These are phyloP conservation scores for Acleris laterana DNA, from an alignment of 2,888 invertebrate species.

Conservation along the genomic window DNA sequence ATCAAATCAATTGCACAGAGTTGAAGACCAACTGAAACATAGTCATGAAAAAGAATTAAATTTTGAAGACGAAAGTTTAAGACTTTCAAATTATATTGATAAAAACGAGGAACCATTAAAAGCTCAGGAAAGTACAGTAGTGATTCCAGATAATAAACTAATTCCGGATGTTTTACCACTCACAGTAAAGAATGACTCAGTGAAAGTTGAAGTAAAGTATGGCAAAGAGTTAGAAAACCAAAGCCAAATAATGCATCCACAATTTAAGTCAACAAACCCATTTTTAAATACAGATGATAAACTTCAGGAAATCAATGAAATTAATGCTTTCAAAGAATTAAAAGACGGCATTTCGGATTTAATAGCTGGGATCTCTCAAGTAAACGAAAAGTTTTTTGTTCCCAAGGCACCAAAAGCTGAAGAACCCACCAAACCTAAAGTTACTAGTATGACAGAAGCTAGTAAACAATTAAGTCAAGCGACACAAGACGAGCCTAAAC, in stretches of 20 bases:
- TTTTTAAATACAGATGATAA: constrained; percentile 69
- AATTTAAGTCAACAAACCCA: constrained; percentile 68
- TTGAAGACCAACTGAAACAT: constrained; percentile 77
- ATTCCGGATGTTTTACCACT: constrained; percentile 59
- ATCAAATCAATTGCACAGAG: constrained; percentile 77
- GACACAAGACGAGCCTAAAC: constrained; percentile 53
- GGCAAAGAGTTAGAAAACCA: constrained; percentile 44
- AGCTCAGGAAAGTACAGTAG: constrained; percentile 58
- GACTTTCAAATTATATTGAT: constrained; percentile 56
- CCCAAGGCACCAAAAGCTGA: constrained; percentile 54
- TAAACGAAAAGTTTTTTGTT: constrained; percentile 75
- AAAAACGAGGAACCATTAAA: constrained; percentile 47
- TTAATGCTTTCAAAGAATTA: constrained; percentile 78
- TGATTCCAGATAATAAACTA: constrained; percentile 57
- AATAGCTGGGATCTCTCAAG: constrained; percentile 79
- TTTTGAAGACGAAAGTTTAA: constrained; percentile 66
- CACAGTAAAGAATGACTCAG: constrained; percentile 59
- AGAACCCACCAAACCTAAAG: constrained; percentile 48
- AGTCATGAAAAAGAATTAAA: constrained; percentile 77
- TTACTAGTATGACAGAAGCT: constrained; percentile 62
- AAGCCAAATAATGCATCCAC: constrained; percentile 44
- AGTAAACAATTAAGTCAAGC: constrained; percentile 65
- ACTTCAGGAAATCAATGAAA: constrained; percentile 74
- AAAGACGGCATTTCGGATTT: constrained; percentile 81
- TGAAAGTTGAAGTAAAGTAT: constrained; percentile 49